phyloP scores from a whole-genome alignment of 2,888 invertebrate genomes.

The Leptarthrus brevirostris region DNA sequence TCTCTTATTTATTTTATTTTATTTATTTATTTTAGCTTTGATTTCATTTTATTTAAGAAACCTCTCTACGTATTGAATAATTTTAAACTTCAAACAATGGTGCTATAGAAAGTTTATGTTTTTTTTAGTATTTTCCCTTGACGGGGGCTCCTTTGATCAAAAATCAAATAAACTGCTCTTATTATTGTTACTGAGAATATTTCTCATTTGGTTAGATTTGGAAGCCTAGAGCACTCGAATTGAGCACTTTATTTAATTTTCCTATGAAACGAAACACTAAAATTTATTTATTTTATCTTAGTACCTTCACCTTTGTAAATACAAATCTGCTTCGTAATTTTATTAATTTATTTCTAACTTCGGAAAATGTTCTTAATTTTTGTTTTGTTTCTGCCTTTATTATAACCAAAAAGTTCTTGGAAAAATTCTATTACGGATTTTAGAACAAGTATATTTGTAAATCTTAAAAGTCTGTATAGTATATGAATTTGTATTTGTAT shows the following conservation, averaged over 20 bases:
- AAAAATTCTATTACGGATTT: conserved; percentile 44
- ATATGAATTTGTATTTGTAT: conserved; percentile 34
- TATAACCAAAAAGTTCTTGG: neutral
- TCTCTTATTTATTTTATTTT: conserved; percentile 42
- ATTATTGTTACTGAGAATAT: conserved; percentile 51
- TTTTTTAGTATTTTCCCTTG: conserved; percentile 27
- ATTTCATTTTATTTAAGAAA: conserved; percentile 30
- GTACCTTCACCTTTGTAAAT: conserved; percentile 50
- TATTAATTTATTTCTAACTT: too few relatives aligned
- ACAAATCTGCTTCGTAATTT: neutral
- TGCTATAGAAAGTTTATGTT: conserved; percentile 63
- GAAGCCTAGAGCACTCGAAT: neutral
- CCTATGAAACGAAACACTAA: conserved; percentile 20
- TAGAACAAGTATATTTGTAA: conserved; percentile 33
- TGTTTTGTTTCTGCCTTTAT: too few relatives aligned
- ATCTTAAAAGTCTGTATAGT: conserved; percentile 20
- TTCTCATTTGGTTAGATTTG: conserved; percentile 46
- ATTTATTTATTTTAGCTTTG: conserved; percentile 36
- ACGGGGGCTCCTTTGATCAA: conserved; percentile 21
- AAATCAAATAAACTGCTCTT: conserved; percentile 42
- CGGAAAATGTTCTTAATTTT: too few relatives aligned
- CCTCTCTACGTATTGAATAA: conserved; percentile 51
- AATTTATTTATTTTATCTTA: conserved; percentile 35
- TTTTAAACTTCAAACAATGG: conserved; percentile 59
- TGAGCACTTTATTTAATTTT: conserved; percentile 35